These are phyloP conservation scores for Agrilus biguttatus DNA, from an alignment of 2,888 invertebrate species.

Conservation along the genomic window DNA sequence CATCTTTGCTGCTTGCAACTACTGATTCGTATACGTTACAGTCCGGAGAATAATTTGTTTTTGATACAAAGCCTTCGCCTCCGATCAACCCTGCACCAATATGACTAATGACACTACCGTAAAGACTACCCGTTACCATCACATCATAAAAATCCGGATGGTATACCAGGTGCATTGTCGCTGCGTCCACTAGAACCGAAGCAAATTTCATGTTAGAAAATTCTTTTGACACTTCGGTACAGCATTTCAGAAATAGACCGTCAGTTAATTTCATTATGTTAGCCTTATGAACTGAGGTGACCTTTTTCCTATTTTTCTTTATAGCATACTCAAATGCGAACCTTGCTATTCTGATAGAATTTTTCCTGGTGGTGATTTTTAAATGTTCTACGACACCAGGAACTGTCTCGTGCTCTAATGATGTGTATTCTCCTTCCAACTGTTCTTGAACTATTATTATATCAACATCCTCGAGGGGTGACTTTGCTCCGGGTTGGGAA, in stretches of 20 bases:
- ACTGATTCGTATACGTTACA: slow-evolving; percentile 86
- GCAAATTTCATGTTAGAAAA: slow-evolving; percentile 20
- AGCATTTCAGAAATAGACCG: slow-evolving; percentile 22
- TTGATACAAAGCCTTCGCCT: slow-evolving; percentile 50
- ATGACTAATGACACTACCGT: slow-evolving; percentile 22
- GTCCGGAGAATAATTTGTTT: slow-evolving; percentile 77
- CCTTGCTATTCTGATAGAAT: slow-evolving; percentile 7
- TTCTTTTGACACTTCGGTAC: slow-evolving; percentile 16
- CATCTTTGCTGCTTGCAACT: not conserved
- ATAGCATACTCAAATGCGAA: slow-evolving; percentile 8
- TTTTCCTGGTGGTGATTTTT: slow-evolving; percentile 65
- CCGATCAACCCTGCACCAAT: slow-evolving; percentile 23
- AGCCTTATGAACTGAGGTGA: slow-evolving; percentile 8
- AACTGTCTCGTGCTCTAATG: slow-evolving; percentile 79
- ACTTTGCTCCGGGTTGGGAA: slow-evolving; percentile 35
- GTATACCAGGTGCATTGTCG: slow-evolving; percentile 20
- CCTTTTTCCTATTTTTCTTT: slow-evolving; percentile 2
- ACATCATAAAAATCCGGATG: slow-evolving; percentile 22
- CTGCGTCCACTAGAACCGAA: slow-evolving; percentile 21
- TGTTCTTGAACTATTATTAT: slow-evolving; percentile 89
- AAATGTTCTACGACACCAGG: slow-evolving; percentile 81
- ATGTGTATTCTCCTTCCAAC: slow-evolving; percentile 94
- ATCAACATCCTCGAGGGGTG: slow-evolving; percentile 72
- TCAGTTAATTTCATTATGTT: slow-evolving; percentile 32
- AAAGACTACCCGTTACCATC: slow-evolving; percentile 23